A percentile compares a stretch with the other conserved stretches of the same genome.
phyloP scores from a whole-genome alignment of 1,140 invertebrate species.

The Meteorus sp. region DNA sequence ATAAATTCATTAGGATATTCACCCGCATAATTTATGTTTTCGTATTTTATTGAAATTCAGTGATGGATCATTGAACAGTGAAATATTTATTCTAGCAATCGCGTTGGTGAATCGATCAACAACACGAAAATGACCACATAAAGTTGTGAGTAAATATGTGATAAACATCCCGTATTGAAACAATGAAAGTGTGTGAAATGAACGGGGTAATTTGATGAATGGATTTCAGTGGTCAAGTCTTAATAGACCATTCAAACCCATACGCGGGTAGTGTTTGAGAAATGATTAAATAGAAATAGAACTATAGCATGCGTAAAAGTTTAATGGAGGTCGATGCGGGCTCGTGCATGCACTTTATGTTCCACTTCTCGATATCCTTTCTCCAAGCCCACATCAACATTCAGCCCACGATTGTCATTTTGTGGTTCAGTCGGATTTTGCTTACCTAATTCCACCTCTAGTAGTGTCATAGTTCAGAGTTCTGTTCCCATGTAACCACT shows the following conservation, averaged over 20 bases:
- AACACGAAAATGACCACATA: too few species aligned
- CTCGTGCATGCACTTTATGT: background rate
- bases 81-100: too few species aligned
- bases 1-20: too few species aligned
- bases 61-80: too few species aligned
- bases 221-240: too few species aligned
- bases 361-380: background rate
- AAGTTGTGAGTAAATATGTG: too few species aligned
- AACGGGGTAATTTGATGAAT: too few species aligned
- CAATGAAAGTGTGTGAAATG: background rate
- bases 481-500: constrained; percentile 72
- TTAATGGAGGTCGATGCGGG: background rate
- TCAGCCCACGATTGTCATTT: too few species aligned
- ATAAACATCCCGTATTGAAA: background rate
- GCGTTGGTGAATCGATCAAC: too few species aligned
- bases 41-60: too few species aligned
- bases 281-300: background rate
- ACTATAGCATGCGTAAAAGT: background rate
- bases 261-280: background rate
- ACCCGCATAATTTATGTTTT: too few species aligned
- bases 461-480: constrained; percentile 74
- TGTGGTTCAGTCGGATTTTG: background rate
- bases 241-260: background rate
- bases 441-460: constrained; percentile 73
- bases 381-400: too few species aligned